phyloP scores from a whole-genome alignment of 1,140 invertebrate species.

The Drosophila albomicans region DNA sequence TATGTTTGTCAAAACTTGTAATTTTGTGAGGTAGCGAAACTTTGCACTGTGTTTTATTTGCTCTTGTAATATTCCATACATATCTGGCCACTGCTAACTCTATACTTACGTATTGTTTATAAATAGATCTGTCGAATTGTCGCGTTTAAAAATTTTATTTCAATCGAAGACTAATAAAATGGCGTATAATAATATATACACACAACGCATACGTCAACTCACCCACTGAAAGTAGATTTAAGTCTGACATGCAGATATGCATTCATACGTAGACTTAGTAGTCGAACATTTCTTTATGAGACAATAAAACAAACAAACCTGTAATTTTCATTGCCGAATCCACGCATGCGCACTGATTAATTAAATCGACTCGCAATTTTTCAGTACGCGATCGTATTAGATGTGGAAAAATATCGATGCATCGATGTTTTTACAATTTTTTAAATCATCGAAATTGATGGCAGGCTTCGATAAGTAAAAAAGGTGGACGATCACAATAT shows the following conservation, averaged over 20 bases:
- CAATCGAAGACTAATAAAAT: constrained; percentile 29
- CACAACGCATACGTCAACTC: constrained; percentile 30
- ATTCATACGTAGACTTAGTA: background rate
- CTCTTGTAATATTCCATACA: constrained; percentile 3
- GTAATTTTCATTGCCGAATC: constrained; percentile 48
- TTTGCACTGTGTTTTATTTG: background rate
- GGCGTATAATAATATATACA: constrained; percentile 14
- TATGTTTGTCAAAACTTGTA: background rate
- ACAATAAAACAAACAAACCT: constrained; percentile 41
- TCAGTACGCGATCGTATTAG: constrained; percentile 32
- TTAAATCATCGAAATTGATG: no score
- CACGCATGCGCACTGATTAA: constrained; percentile 47
- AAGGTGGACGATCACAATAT: background rate
- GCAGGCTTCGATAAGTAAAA: no score
- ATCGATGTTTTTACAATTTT: no score
- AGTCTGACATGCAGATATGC: background rate
- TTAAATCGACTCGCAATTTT: constrained; percentile 49
- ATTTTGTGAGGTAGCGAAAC: constrained; percentile 8
- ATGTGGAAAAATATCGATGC: constrained; percentile 15
- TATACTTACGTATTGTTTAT: background rate
- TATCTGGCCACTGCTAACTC: constrained; percentile 2
- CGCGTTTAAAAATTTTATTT: background rate
- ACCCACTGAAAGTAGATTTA: constrained; percentile 28
- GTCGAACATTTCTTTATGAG: constrained; percentile 7
- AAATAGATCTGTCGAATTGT: background rate